Evolutionary conservation across 1,140 invertebrate species (phyloP), one percentile per base, ranked within the genome.

Genomic region (Gryllus bimaculatus): DNA sequence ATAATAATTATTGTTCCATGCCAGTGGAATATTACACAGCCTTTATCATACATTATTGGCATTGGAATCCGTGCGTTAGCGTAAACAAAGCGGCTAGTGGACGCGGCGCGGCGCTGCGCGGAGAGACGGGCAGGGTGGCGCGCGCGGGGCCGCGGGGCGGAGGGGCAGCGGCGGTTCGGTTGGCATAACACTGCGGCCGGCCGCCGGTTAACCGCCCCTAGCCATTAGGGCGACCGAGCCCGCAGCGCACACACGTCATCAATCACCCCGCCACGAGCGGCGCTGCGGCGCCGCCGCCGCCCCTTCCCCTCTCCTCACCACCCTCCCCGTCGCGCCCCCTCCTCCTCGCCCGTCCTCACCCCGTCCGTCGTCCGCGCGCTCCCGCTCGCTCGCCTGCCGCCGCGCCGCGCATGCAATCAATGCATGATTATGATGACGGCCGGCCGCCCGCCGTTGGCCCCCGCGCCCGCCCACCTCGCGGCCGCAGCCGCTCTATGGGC

Each of bases 131-230:
- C 47, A 7, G 54, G 76, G 8, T 48, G 20, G 48, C 48, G 39
- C 75, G 18, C 26, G 76, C 7, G 48, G 76, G 39, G 48, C 47
- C 47, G 47, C 47, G 48, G 48, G 76, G 76, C 76, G 21, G n/a
- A 48, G 76, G 47, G 47, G 21, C n/a, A 21, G 18, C 73, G 48
- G 78, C 21, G 78, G 78, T 21, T 78, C 8, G 48, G 66, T 49
- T 20, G 48, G 78, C 54, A 78, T 78, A 78, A 78, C 78, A 78
- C 54, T 78, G 78, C 73, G 78, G 78, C 21, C 15, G 66, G n/a
- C n/a, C 66, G 20, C 48, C 66, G 78, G 78, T 78, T 78, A 20
- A 74, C 78, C 78, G 78, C 78, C 47, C 78, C 78, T 78, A 21
- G 73, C 78, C 78, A 47, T 49, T 78, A 49, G 54, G 78, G 78